A percentile compares a stretch with the other conserved stretches of the same genome.
Evolutionary conservation across 2,113 vertebrate genomes (phyloP).

Genomic region (Leptobrachium ailaonicum): DNA sequence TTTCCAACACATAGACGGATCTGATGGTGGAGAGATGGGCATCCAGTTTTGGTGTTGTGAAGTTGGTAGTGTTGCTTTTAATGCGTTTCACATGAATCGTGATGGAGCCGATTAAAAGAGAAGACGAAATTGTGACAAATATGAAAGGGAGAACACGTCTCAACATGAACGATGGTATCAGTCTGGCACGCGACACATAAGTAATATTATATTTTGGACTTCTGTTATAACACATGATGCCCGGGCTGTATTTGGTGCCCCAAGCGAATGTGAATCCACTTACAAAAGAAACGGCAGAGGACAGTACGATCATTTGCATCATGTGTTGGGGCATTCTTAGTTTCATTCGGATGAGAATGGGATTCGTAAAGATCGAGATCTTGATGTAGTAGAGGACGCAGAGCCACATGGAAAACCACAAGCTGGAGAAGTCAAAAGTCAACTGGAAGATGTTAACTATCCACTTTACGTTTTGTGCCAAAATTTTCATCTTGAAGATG

Average conservation of each 20-base stretch:
- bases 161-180: neutral
- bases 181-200: neutral
- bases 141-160: neutral
- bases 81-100: neutral
- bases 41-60: neutral
- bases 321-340: neutral
- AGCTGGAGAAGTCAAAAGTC: neutral
- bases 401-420: neutral
- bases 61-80: neutral
- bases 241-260: neutral
- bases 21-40: neutral
- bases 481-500: neutral
- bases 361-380: neutral
- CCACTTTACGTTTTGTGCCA: neutral
- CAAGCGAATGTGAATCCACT: neutral
- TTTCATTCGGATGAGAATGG: neutral
- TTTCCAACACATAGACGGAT: neutral
- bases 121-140: neutral
- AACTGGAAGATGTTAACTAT: neutral
- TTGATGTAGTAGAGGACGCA: neutral
- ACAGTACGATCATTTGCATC: neutral
- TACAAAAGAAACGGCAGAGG: neutral
- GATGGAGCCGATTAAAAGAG: neutral
- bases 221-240: neutral
- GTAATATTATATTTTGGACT: neutral